These are phyloP conservation scores for Porphyrio hochstetteri DNA, from an alignment of 2,113 vertebrate genomes.

Conservation along the genomic window DNA sequence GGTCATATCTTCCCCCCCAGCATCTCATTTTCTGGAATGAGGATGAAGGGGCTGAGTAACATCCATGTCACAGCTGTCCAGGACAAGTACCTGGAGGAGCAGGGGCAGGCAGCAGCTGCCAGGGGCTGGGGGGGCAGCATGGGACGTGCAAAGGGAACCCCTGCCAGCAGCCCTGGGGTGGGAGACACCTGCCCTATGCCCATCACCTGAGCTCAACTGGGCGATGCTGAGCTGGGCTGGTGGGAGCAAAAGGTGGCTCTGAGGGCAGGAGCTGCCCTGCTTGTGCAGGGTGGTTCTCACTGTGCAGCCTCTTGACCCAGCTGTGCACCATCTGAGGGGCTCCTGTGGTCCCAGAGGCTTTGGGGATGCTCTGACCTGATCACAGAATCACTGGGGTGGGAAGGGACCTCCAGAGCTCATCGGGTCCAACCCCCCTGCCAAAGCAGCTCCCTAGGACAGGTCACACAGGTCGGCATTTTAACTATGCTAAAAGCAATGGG, in stretches of 20 bases:
- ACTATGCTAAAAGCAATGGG: too few relatives aligned
- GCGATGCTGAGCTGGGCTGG: background rate
- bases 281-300: background rate
- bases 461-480: too few relatives aligned
- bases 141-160: background rate
- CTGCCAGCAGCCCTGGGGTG: background rate
- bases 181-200: background rate
- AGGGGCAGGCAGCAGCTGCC: background rate
- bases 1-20: background rate
- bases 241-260: background rate
- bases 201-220: background rate
- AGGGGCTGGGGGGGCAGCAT: background rate
- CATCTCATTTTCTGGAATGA: background rate
- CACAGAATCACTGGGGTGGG: too few relatives aligned
- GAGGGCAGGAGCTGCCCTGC: background rate
- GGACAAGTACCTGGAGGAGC: background rate
- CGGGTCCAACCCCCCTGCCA: too few relatives aligned
- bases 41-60: background rate
- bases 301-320: background rate
- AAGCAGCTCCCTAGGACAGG: too few relatives aligned
- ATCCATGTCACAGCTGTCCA: background rate
- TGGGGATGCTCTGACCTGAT: background rate
- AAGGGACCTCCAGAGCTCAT: too few relatives aligned
- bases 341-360: background rate
- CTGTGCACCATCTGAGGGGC: accelerated